phyloP scores from a whole-genome alignment of 2,797 vertebrate species.

The Moxostoma hubbsi region DNA sequence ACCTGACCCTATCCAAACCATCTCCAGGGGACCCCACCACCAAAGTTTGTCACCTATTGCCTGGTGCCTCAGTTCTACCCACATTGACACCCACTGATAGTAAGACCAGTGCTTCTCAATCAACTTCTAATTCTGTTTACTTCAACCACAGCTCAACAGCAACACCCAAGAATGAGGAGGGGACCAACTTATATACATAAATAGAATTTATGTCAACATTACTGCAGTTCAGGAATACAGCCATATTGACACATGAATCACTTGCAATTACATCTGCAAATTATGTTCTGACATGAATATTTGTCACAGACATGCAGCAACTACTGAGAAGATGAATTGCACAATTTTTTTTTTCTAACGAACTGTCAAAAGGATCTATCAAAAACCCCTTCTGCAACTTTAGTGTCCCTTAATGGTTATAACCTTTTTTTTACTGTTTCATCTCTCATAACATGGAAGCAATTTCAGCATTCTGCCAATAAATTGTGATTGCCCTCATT shows the following conservation, averaged over 20 bases:
- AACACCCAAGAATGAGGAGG: slow-evolving; percentile 23
- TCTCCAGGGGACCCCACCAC: background rate
- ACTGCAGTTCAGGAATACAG: background rate
- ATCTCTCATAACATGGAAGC: slow-evolving; percentile 42
- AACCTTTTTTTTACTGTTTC: slow-evolving; percentile 18
- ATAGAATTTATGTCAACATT: background rate
- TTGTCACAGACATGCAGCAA: background rate
- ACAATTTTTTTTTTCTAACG: background rate
- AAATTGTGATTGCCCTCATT: slow-evolving; percentile 45
- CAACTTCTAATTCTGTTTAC: slow-evolving; percentile 51
- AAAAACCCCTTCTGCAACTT: slow-evolving; percentile 12
- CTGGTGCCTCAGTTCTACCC: slow-evolving; percentile 25
- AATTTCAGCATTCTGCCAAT: slow-evolving; percentile 41
- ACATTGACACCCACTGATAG: slow-evolving; percentile 48
- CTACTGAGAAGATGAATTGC: background rate
- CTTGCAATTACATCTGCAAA: background rate
- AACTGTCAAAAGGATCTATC: background rate
- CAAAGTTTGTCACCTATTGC: background rate
- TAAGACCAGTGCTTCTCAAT: slow-evolving; percentile 43
- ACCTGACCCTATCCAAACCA: background rate
- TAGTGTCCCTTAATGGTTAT: slow-evolving; percentile 3
- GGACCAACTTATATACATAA: background rate
- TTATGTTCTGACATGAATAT: background rate
- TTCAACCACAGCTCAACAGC: slow-evolving; percentile 17
- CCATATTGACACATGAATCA: background rate